Evolutionary conservation across 2,888 invertebrate species (phyloP).

Genomic region (Mycalesis mineus): DNA sequence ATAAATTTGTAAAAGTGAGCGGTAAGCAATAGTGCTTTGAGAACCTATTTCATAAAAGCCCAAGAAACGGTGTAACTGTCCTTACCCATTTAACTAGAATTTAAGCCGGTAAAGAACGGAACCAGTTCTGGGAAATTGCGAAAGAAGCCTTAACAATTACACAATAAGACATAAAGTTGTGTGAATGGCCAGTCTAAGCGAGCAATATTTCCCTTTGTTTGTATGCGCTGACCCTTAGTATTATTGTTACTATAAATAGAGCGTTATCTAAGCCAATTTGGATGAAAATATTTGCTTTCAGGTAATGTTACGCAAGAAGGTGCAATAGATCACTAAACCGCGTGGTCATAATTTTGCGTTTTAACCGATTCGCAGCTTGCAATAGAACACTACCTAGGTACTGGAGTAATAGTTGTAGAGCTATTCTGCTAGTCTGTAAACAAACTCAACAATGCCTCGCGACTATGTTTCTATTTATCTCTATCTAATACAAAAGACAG

Average conservation of each 20-base stretch:
- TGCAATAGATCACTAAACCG: not conserved
- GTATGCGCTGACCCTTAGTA: not conserved
- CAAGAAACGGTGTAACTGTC: not conserved
- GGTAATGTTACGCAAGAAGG: not conserved
- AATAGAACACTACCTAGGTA: too few relatives aligned
- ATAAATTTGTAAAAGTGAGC: too few relatives aligned
- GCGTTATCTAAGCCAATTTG: not conserved
- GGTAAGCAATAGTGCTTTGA: too few relatives aligned
- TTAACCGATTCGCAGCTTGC: not conserved
- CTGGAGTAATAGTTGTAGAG: too few relatives aligned
- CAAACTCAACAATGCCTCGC: too few relatives aligned
- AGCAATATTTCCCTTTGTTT: not conserved
- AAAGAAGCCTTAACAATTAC: too few relatives aligned
- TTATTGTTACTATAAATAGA: not conserved
- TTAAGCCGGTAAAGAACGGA: not conserved
- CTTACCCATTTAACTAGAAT: not conserved
- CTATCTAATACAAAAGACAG: too few relatives aligned
- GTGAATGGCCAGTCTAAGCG: too few relatives aligned
- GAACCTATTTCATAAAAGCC: too few relatives aligned
- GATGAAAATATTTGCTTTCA: not conserved
- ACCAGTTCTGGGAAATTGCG: not conserved
- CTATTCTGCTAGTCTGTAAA: too few relatives aligned
- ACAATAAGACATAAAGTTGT: too few relatives aligned
- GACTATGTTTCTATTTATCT: too few relatives aligned
- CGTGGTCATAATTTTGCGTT: not conserved